Base-by-base conservation (phyloP, 2,888 invertebrate genomes). In the Sialis fuliginosa region DNA sequence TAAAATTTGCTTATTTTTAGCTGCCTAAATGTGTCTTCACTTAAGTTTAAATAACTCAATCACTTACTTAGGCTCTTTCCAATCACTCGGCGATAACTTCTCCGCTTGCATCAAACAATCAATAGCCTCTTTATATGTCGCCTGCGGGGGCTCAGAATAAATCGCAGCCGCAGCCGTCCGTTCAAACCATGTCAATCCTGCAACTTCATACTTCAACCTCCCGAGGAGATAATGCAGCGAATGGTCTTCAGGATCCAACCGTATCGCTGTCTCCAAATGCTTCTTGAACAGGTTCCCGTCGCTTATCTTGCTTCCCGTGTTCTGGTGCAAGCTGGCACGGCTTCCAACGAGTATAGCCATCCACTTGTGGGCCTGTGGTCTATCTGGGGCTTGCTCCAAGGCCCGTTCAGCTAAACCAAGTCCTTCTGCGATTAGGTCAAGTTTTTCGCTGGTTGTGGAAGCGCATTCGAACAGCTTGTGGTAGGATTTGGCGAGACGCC, bases 361-460 rank as follows among this genome's bases (percentile, higher is more conserved):
- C 82, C 83, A 84, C 62, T 83, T 84, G 61, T 82, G 80, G 10
- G 75, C 70, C 55, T 79, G 72, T 1, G 73, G 65, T 54, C 70
- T 65, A 13, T 64, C 57, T 1, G 67, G 60, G 49, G 71, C 64
- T 4, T 72, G 49, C 42, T 67, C 58, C 30, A 82, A 57, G 13
- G 79, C 72, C 49, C 60, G 60, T 46, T 68, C 62, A 46, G 79
- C 79, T 50, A 67, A 68, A 35, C 70, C 66, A 42, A 74, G 65
- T 42, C 79, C 78, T 75, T 52, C 42, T 55, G 50, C 48, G 9
- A 32, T 12, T 40, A 7, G 6, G 5, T 41, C 5, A 1, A 57
- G 50, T 48, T 58, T 56, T 22, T 50, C 47, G 13, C 52, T 48
- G 22, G 49, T 48, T 46, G 59, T 55, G 6, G 55, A 49, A 32